Conservation (phyloP, 2,888 invertebrate genomes). For the Didymodactylos carnosus region DNA sequence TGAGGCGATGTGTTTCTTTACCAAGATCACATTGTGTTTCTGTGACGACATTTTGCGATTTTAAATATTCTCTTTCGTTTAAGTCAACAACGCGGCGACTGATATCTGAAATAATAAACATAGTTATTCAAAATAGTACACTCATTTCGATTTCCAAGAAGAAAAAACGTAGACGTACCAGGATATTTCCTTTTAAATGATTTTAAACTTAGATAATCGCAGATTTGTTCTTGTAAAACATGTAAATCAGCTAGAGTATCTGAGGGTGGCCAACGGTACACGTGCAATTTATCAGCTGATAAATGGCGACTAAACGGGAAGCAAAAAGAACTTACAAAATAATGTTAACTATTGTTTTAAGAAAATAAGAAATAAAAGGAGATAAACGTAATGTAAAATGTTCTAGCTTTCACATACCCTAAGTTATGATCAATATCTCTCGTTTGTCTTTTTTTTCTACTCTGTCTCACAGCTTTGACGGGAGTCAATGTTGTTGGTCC, state of each 20-base stretch:
- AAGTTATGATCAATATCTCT: not conserved
- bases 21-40: constrained; percentile 81
- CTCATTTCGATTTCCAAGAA: not conserved
- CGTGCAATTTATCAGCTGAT: constrained; percentile 64
- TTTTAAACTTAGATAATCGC: constrained; percentile 75
- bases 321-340: not conserved
- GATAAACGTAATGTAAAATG: too few relatives aligned
- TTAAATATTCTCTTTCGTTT: constrained; percentile 69
- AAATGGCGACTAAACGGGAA: constrained; percentile 16
- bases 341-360: not conserved
- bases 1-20: constrained; percentile 36
- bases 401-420: too few relatives aligned
- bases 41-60: constrained; percentile 53
- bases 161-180: constrained; percentile 19
- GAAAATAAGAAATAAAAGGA: not conserved
- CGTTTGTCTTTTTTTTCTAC: not conserved
- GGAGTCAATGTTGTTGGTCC: too few relatives aligned
- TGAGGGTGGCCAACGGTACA: constrained; percentile 70
- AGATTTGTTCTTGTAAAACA: constrained; percentile 87
- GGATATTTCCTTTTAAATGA: constrained; percentile 72
- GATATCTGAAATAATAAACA: constrained; percentile 46
- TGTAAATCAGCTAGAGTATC: constrained; percentile 51
- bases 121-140: not conserved
- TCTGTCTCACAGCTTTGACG: too few relatives aligned
- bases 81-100: constrained; percentile 63